These are phyloP conservation scores for Cecropterus lyciades DNA, from an alignment of 1,140 invertebrate genomes.

Conservation along the genomic window DNA sequence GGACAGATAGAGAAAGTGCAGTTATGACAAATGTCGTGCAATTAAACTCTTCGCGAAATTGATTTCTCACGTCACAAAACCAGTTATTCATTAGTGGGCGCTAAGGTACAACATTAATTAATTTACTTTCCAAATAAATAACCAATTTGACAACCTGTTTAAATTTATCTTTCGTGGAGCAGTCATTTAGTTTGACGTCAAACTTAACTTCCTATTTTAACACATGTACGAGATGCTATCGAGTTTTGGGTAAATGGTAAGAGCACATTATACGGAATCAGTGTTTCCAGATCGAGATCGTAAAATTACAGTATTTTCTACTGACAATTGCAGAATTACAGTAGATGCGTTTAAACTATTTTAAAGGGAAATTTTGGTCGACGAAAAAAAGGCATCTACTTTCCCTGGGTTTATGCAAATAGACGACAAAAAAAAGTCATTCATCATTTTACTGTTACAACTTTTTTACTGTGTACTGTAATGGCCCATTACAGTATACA, in stretches of 20 bases:
- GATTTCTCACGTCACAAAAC: slow-evolving; percentile 10
- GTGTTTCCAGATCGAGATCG: too few species aligned
- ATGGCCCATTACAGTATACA: too few species aligned
- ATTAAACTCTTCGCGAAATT: slow-evolving; percentile 11
- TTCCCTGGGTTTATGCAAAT: too few species aligned
- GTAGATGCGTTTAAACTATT: too few species aligned
- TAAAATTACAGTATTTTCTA: too few species aligned
- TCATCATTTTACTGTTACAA: too few species aligned
- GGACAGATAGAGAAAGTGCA: slow-evolving; percentile 1
- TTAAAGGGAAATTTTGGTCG: too few species aligned
- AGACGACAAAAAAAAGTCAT: too few species aligned
- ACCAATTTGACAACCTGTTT: not conserved
- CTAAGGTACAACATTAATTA: not conserved
- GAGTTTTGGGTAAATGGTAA: not conserved
- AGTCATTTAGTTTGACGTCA: not conserved
- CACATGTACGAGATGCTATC: not conserved
- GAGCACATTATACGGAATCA: too few species aligned
- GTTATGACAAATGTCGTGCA: slow-evolving; percentile 16
- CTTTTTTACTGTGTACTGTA: too few species aligned
- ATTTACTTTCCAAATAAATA: not conserved
- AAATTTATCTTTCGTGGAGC: not conserved
- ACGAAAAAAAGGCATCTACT: too few species aligned
- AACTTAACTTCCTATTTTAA: not conserved
- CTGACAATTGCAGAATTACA: too few species aligned
- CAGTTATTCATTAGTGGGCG: slow-evolving; percentile 18